These are phyloP conservation scores for Scrobipalpa costella DNA, from an alignment of 2,888 invertebrate genomes.

Conservation along the genomic window DNA sequence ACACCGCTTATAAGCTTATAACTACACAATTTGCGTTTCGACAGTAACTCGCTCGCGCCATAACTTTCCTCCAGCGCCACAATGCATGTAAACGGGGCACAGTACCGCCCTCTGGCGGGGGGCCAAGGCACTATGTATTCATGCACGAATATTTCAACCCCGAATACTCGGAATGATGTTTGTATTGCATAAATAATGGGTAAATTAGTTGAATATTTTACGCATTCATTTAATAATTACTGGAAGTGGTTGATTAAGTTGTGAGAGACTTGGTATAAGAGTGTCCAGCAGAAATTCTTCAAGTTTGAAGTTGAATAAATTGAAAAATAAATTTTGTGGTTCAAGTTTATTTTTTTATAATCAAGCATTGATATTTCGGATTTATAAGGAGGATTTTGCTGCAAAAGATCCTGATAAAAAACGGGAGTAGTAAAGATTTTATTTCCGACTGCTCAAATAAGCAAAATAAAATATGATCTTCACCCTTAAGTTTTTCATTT, in stretches of 20 bases:
- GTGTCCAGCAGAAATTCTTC: too few relatives aligned
- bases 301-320: too few relatives aligned
- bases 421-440: too few relatives aligned
- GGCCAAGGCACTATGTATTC: constrained; percentile 44
- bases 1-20: background rate
- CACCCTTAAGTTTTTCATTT: too few relatives aligned
- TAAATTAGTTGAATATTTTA: constrained; percentile 21
- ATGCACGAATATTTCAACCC: constrained; percentile 33
- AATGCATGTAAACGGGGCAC: constrained; percentile 20
- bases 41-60: constrained; percentile 7
- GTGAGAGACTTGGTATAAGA: background rate
- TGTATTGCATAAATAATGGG: constrained; percentile 24
- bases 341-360: too few relatives aligned
- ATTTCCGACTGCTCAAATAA: too few relatives aligned
- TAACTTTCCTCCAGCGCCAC: constrained; percentile 6
- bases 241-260: background rate
- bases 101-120: constrained; percentile 37
- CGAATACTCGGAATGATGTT: constrained; percentile 13
- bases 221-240: constrained; percentile 12
- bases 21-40: constrained; percentile 5
- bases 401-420: too few relatives aligned
- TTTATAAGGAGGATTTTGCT: too few relatives aligned
- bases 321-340: too few relatives aligned
- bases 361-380: too few relatives aligned
- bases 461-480: too few relatives aligned